phyloP scores from a whole-genome alignment of 2,888 invertebrate species.

The Chymomyza procnemis region DNA sequence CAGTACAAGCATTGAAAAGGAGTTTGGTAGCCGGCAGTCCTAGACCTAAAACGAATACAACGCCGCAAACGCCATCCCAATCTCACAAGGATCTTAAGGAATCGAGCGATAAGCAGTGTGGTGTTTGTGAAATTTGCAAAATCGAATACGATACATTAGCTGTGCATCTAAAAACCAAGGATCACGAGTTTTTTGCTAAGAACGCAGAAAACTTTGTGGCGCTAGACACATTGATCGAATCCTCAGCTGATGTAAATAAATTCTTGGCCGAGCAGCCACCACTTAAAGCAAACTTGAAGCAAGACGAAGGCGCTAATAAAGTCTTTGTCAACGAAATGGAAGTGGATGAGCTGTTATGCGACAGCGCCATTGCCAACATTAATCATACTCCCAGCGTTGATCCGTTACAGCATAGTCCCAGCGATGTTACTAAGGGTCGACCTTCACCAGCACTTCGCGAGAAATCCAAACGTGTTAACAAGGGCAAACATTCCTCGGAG shows the following conservation, averaged over 20 bases:
- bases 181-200: constrained; percentile 86
- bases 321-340: constrained; percentile 61
- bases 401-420: neutral
- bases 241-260: constrained; percentile 84
- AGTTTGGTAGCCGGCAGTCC: constrained; percentile 22
- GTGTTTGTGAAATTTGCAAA: constrained; percentile 90
- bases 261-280: constrained; percentile 82
- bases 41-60: neutral
- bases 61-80: neutral
- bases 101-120: constrained; percentile 79
- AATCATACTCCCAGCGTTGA: constrained; percentile 12
- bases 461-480: constrained; percentile 73
- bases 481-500: constrained; percentile 74
- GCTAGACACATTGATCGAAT: constrained; percentile 85
- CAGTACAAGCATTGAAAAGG: constrained; percentile 45
- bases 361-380: constrained; percentile 35
- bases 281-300: constrained; percentile 71
- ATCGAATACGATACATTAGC: constrained; percentile 85
- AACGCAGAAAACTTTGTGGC: constrained; percentile 87
- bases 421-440: constrained; percentile 13
- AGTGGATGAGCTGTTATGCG: constrained; percentile 62
- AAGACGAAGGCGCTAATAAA: neutral
- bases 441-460: constrained; percentile 72
- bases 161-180: constrained; percentile 86
- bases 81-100: constrained; percentile 61